These are phyloP conservation scores for Meta bourneti DNA, from an alignment of 2,888 invertebrate genomes.

Conservation along the genomic window DNA sequence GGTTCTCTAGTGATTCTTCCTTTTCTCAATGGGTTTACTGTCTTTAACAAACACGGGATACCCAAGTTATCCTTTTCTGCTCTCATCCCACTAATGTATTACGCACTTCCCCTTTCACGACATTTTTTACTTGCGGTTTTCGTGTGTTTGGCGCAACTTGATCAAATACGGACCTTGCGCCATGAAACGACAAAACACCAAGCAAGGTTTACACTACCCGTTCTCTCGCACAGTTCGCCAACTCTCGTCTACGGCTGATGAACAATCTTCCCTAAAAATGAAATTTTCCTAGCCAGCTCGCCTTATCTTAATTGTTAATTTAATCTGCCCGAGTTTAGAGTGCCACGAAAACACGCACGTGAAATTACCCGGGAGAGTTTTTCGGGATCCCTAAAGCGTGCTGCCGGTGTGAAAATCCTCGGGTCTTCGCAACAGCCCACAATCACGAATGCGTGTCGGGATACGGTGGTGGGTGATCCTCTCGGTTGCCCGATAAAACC, in stretches of 20 bases:
- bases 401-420: not conserved
- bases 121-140: too few relatives aligned
- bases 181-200: too few relatives aligned
- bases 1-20: too few relatives aligned
- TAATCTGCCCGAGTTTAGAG: not conserved
- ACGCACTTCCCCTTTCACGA: too few relatives aligned
- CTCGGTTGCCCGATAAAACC: constrained; percentile 15
- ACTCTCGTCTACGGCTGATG: too few relatives aligned
- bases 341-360: not conserved
- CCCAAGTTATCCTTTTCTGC: too few relatives aligned
- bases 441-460: constrained; percentile 7
- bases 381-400: not conserved
- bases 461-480: too few relatives aligned
- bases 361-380: not conserved
- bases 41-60: too few relatives aligned
- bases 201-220: too few relatives aligned
- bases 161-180: too few relatives aligned
- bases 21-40: too few relatives aligned
- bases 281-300: not conserved
- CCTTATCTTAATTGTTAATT: not conserved
- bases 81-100: too few relatives aligned
- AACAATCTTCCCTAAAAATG: not conserved
- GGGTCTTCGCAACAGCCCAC: not conserved
- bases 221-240: not conserved
- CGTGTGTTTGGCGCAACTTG: not conserved